Conservation (phyloP, 2,888 invertebrate species). For the Latrodectus elegans region DNA sequence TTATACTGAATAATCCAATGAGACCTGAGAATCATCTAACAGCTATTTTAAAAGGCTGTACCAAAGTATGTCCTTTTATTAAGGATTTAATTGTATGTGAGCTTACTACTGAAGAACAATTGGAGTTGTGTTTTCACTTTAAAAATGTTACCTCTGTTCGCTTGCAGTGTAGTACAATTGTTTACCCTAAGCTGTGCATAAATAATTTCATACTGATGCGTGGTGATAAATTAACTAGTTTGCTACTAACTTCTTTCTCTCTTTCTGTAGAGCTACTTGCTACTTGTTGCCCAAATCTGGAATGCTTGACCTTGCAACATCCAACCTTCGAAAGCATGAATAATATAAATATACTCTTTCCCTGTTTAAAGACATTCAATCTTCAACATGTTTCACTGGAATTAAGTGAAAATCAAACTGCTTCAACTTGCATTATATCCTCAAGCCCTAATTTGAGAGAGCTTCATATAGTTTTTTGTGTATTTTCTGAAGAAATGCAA, state of each 20-base stretch:
- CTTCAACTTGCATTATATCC: constrained; percentile 27
- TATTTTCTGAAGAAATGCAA: constrained; percentile 27
- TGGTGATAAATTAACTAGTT: constrained; percentile 26
- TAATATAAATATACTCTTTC: constrained; percentile 1
- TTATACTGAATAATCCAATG: constrained; percentile 45
- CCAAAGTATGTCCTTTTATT: constrained; percentile 29
- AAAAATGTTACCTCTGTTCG: constrained; percentile 25
- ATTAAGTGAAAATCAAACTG: constrained; percentile 17
- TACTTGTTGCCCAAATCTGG: constrained; percentile 38
- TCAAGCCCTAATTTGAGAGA: constrained; percentile 53
- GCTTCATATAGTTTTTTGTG: constrained; percentile 35
- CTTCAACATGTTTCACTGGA: constrained; percentile 30
- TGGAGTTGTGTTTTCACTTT: constrained; percentile 36
- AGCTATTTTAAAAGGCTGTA: constrained; percentile 46
- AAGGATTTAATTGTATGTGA: constrained; percentile 49
- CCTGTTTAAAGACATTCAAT: constrained; percentile 28
- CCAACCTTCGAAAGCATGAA: constrained; percentile 27
- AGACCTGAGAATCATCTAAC: constrained; percentile 58
- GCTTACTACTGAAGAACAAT: constrained; percentile 46
- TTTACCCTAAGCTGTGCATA: constrained; percentile 22
- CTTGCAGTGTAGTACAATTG: constrained; percentile 44
- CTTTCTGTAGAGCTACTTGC: constrained; percentile 32
- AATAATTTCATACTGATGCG: constrained; percentile 30
- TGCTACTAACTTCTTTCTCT: constrained; percentile 36
- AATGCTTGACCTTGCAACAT: constrained; percentile 24